A percentile compares a stretch with the other conserved stretches of the same genome.
These are phyloP conservation scores for Peromyscus nudipes DNA, from an alignment of 2,797 vertebrate genomes.

Conservation along the genomic window DNA sequence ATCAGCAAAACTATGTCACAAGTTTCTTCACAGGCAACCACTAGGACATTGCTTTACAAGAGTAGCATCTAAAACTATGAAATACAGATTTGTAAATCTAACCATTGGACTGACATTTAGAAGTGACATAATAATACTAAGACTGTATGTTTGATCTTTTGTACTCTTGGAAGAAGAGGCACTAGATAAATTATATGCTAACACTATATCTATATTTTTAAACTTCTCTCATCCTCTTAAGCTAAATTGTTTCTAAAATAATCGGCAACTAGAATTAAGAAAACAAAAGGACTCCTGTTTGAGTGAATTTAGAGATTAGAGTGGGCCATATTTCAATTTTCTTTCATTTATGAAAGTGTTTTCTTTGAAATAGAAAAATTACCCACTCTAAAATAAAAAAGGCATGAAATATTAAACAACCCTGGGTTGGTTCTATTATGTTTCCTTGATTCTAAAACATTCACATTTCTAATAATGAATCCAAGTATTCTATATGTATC, in stretches of 20 bases:
- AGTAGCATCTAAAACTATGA: not conserved
- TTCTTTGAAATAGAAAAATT: conserved; percentile 39
- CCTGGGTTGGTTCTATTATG: not conserved
- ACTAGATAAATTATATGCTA: conserved; percentile 8
- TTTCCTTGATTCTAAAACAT: not conserved
- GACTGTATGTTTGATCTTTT: not conserved
- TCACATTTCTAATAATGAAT: conserved; percentile 38
- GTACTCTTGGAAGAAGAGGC: not conserved
- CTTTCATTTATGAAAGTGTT: conserved; percentile 31
- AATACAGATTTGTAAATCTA: not conserved
- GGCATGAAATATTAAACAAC: not conserved
- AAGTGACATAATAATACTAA: not conserved
- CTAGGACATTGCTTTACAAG: not conserved
- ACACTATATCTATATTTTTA: not conserved
- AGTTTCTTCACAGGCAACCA: not conserved
- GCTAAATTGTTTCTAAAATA: conserved; percentile 37
- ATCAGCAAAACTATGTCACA: not conserved
- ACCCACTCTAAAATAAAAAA: not conserved
- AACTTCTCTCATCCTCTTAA: not conserved
- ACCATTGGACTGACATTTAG: not conserved
- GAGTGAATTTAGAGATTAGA: conserved; percentile 41
- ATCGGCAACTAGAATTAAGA: conserved; percentile 12
- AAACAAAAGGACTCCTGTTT: conserved; percentile 31
- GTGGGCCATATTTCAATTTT: conserved; percentile 35
- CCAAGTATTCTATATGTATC: not conserved